Conservation (phyloP, 2,113 vertebrate species). For the Poicephalus meyeri region DNA sequence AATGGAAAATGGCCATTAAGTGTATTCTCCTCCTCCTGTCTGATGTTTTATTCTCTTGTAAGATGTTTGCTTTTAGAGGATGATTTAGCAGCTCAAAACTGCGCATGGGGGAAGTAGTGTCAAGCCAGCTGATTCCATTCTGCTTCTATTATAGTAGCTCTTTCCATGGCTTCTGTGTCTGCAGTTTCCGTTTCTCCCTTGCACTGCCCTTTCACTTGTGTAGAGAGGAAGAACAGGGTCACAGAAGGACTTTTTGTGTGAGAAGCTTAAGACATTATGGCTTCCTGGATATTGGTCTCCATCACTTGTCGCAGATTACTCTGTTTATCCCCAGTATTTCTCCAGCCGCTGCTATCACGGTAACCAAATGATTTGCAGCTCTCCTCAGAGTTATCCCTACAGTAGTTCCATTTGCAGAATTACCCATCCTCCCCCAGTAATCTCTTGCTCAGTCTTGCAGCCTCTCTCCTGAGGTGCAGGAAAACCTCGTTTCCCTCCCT, state of each 20-base stretch:
- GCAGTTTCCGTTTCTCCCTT: neutral
- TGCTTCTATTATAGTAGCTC: neutral
- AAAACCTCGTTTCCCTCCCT: neutral
- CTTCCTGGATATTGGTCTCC: neutral
- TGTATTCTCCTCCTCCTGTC: neutral
- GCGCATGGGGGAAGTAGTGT: neutral
- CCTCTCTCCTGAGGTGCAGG: neutral
- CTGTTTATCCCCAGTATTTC: neutral
- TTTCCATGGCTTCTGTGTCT: neutral
- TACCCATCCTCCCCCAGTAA: neutral
- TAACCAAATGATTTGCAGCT: neutral
- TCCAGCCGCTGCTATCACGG: neutral
- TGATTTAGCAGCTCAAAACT: conserved; percentile 21
- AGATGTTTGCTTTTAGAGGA: conserved; percentile 26
- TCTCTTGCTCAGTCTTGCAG: neutral
- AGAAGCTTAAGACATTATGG: neutral
- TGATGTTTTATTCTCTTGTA: neutral
- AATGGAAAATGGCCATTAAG: conserved; percentile 30
- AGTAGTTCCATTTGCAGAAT: neutral
- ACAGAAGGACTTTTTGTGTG: neutral
- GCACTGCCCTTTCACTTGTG: neutral
- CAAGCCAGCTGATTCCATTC: neutral
- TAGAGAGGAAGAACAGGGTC: neutral
- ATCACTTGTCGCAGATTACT: neutral
- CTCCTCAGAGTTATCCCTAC: neutral